These are phyloP conservation scores for Quadroppia sp. DNA, from an alignment of 2,888 invertebrate species.

Conservation along the genomic window DNA sequence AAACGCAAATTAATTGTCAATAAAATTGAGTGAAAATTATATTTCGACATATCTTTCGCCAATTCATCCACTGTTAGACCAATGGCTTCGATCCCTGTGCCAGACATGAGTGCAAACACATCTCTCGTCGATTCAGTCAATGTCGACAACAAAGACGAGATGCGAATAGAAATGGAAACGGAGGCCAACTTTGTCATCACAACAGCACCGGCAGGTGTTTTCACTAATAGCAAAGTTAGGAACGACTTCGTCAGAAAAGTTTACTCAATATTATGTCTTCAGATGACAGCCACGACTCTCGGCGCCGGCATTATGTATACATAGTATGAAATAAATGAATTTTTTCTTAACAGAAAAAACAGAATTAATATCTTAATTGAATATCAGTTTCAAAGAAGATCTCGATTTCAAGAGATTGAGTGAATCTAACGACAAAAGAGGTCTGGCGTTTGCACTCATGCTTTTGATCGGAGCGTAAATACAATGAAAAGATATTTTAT, in stretches of 20 bases:
- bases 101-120: too few species aligned
- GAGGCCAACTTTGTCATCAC: neutral
- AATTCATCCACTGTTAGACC: too few species aligned
- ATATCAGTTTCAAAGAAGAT: neutral
- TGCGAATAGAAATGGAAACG: neutral
- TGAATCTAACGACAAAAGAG: too few species aligned
- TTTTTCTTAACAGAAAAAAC: neutral
- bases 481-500: too few species aligned
- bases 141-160: neutral
- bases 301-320: neutral
- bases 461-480: too few species aligned
- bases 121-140: neutral
- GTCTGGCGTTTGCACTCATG: too few species aligned
- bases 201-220: neutral
- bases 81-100: too few species aligned
- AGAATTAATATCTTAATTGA: neutral
- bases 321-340: neutral
- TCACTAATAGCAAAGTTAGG: neutral
- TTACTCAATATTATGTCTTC: neutral
- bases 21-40: too few species aligned
- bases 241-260: conserved; percentile 13
- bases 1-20: too few species aligned
- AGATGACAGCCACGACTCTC: neutral
- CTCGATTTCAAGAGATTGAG: too few species aligned
- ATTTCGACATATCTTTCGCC: too few species aligned